Base-by-base conservation (phyloP, 2,113 vertebrate species). In the Actinemys pallida region DNA sequence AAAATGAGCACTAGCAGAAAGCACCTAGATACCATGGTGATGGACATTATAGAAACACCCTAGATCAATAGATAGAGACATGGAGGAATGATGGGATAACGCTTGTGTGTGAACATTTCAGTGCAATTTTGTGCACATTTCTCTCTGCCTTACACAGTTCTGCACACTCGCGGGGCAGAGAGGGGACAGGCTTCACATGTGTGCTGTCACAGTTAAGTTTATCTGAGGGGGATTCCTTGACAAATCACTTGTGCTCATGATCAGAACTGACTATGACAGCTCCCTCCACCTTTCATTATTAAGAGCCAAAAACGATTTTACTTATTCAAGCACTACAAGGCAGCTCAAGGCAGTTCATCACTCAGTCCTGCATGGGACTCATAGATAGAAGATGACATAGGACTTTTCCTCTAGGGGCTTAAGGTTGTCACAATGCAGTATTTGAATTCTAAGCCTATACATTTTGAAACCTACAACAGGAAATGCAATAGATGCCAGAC, bases 401-500 rank as follows among this genome's bases (percentile, higher is more conserved):
- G 45, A 65, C 45, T 88, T 53, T 93, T 62, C 45, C 45, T 65
- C 0, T 8, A 78, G 42, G 69, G 2, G 3, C 78, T 84, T 50
- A 91, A 92, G 62, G 11, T 75, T 22, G 57, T 16, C 59, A 69
- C 2, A 1, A 22, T 56, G 20, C 57, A 69, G 13, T 47, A 90
- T 84, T 2, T 5, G 39, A 1, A 1, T 76, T 87, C 59, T 39
- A 20, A 92, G 53, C 10, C 11, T 39, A 59, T 92, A 65, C 31
- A 17, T 81, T 84, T 20, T 2, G 1, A 72, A 84, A 35, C 89
- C 89, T 5, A 69, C 27, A 45, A 47, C 24, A 78, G 5, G 57
- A 47, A 82, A 10, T 0, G 2, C 0, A 0, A 27, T n/a, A 50
- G 85, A 83, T 2, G 54, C 29, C 1, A 0, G 2, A 14, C 13